phyloP scores from a whole-genome alignment of 2,888 invertebrate species.

The Luperina testacea region DNA sequence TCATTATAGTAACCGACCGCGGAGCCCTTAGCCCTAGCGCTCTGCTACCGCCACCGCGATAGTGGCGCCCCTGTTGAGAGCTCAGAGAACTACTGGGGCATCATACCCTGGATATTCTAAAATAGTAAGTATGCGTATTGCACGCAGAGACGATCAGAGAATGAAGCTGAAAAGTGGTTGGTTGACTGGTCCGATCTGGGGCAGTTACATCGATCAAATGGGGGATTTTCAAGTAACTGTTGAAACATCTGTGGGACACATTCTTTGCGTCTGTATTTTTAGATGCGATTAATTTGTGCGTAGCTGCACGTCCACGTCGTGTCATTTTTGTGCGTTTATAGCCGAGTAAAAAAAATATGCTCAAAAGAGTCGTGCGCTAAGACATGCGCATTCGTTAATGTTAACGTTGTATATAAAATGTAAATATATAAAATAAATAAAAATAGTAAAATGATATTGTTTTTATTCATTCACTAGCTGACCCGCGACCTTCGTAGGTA shows the following conservation, averaged over 20 bases:
- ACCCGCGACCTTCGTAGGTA: too few relatives aligned
- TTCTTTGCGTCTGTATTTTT: background rate
- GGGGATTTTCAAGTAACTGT: background rate
- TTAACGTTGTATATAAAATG: constrained; percentile 88
- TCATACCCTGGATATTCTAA: background rate
- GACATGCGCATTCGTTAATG: constrained; percentile 79
- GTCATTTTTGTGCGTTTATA: constrained; percentile 58
- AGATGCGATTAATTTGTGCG: background rate
- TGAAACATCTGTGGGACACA: background rate
- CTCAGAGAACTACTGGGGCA: too few relatives aligned
- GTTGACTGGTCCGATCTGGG: background rate
- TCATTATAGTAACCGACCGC: too few relatives aligned
- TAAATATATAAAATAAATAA: constrained; percentile 88
- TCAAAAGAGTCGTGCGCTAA: constrained; percentile 82
- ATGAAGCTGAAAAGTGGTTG: background rate
- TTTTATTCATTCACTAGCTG: constrained; percentile 44
- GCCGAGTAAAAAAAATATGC: constrained; percentile 75
- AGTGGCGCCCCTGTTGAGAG: too few relatives aligned
- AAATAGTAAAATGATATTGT: constrained; percentile 80
- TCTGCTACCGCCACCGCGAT: too few relatives aligned
- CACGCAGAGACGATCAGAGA: background rate
- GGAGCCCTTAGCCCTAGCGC: too few relatives aligned
- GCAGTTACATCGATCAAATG: background rate
- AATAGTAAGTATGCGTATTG: constrained; percentile 9
- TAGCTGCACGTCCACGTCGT: background rate